Percentiles rank a stretch among this genome's conserved stretches.
Evolutionary conservation across 2,113 vertebrate genomes (phyloP).

Genomic region (Sceloporus undulatus): DNA sequence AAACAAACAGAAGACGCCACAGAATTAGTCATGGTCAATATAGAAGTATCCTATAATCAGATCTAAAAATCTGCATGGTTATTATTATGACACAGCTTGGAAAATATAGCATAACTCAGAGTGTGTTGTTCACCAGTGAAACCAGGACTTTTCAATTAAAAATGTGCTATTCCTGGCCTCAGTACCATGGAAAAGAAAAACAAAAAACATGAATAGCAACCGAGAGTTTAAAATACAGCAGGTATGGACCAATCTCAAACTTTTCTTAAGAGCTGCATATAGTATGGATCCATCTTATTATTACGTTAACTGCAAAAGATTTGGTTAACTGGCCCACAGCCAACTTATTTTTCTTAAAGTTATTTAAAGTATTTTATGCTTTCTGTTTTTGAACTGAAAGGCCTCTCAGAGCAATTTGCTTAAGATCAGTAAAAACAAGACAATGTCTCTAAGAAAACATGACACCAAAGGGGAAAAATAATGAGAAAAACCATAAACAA

Average conservation of each 20-base stretch:
- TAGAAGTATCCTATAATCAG: not conserved
- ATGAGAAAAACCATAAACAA: not conserved
- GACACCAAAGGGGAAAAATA: not conserved
- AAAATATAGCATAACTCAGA: not conserved
- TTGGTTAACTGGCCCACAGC: not conserved
- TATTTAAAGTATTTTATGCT: not conserved
- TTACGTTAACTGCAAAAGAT: not conserved
- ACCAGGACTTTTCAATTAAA: conserved; percentile 10
- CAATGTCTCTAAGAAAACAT: not conserved
- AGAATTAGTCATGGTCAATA: conserved; percentile 3
- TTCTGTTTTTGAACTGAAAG: not conserved
- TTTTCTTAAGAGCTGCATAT: not conserved
- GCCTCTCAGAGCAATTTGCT: not conserved
- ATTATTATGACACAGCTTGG: not conserved
- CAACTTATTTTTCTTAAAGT: not conserved
- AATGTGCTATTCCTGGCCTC: not conserved
- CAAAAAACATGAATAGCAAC: not conserved
- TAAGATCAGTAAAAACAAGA: not conserved
- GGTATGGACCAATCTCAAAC: not conserved
- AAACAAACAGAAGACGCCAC: conserved; percentile 2
- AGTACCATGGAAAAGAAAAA: not conserved
- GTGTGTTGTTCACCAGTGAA: not conserved
- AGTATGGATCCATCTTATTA: not conserved
- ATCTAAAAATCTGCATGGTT: not conserved
- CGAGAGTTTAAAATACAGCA: not conserved